Base-by-base conservation (phyloP, 2,113 vertebrate genomes). In the Tinamus guttatus region DNA sequence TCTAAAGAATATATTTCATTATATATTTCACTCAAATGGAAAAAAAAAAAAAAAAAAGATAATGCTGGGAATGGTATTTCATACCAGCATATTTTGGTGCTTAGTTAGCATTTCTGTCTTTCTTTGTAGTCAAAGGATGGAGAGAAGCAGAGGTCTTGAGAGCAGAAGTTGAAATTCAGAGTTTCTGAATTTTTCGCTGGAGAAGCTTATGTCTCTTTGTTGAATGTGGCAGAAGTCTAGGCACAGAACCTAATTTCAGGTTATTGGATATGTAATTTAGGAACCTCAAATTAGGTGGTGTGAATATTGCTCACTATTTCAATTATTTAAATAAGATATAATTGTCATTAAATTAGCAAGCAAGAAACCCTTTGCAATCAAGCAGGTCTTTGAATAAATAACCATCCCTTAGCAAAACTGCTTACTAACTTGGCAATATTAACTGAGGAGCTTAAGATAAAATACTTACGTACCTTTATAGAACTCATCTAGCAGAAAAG, bases 261-360 rank as follows among this genome's bases (percentile, higher is more conserved):
- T 38, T 67, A 79, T n/a, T 70, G 3, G 30, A 32, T 59, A 25
- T 30, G 32, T 45, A 27, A 54, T 28, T 78, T 32, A 49, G 64
- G 38, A 78, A 43, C 2, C 8, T 56, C 49, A 32, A 17, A 19
- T 73, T 36, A 17, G 15, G 7, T 0, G 0, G 6, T 17, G 30
- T 38, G 24, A 81, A 49, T 49, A 89, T 19, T 14, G 22, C 6
- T 64, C 14, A 32, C 8, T 56, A 7, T 5, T 68, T 78, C n/a
- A 32, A 24, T 59, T 77, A 51, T 54, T 81, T 51, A 60, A 24
- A 54, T 40, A 45, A 78, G 11, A 2, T 43, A 32, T 36, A 73
- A 38, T 43, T 73, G 36, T 59, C 5, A 52, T 71, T 60, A 47
- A 45, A 78, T 45, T 76, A n/a, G 5, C 47, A 40, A 11, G 28